phyloP scores from a whole-genome alignment of 2,113 vertebrate genomes.

The Connochaetes taurinus region DNA sequence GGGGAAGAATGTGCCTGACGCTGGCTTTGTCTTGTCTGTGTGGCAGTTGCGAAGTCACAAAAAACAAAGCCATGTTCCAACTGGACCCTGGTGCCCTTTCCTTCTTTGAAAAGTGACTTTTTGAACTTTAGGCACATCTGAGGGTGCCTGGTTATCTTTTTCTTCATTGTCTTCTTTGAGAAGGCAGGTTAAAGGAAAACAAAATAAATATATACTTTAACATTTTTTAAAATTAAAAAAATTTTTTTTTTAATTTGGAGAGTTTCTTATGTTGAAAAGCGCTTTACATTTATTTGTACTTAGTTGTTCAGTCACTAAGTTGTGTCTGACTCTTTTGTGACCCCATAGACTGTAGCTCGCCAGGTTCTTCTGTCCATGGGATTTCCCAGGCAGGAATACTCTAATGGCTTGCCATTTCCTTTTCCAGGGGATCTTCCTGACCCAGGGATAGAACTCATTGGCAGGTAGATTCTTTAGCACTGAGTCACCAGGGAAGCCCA shows the following conservation, averaged over 20 bases:
- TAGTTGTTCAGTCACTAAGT: background rate
- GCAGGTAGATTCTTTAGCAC: background rate
- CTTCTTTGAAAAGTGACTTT: background rate
- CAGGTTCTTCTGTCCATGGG: background rate
- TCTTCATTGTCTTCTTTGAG: background rate
- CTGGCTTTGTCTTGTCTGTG: background rate
- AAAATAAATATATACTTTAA: background rate
- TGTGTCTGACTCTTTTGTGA: background rate
- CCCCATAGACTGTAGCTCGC: background rate
- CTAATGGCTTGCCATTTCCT: background rate
- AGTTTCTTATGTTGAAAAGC: background rate
- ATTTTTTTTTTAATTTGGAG: background rate
- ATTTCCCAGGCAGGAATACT: background rate
- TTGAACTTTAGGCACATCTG: background rate
- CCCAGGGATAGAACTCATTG: background rate
- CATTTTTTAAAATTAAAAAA: background rate
- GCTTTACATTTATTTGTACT: background rate
- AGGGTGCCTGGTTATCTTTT: background rate
- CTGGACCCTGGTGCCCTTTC: background rate
- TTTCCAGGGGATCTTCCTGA: background rate
- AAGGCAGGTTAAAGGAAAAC: background rate
- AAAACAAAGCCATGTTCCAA: background rate
- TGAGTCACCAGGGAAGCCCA: background rate
- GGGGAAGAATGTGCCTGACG: background rate
- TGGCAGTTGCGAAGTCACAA: background rate